Base-by-base conservation (phyloP, 2,888 invertebrate genomes). In the Tridacna gigas region DNA sequence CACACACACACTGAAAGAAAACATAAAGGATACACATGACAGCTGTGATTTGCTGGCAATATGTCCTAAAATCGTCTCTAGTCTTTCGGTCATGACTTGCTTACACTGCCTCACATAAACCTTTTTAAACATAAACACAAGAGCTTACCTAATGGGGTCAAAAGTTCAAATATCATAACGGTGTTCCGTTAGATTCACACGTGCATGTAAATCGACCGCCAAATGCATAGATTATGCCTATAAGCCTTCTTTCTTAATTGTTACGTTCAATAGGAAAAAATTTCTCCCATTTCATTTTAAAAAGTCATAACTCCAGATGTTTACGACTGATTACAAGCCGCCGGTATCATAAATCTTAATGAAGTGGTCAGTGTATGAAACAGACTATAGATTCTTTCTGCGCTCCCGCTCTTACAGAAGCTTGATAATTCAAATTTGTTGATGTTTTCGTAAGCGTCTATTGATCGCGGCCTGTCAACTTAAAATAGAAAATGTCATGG, bases 31-130 rank as follows among this genome's bases (percentile, higher is more conserved):
- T 84, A 77, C 79, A 75, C 77, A 78, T 65, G 74, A 61, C 9
- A 63, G 15, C 22, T 28, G 25, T 37, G 76, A 15, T 45, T 74
- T 71, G 51, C 61, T 76, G 13, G 74, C 77, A 66, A 90, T 63
- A 75, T 90, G 90, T 20, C 88, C 88, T 28, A 90, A 66, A 51
- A 90, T 80, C 0, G 87, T 90, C 48, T 84, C 71, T 28, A 90
- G 79, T 82, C 90, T 71, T 25, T 88, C 89, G 48, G 90, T 83
- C 90, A 90, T 90, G 28, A 22, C 22, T n/a, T 20, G 1, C 22
- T 18, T 11, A 13, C 63, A 13, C 63, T 22, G 22, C 12, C 63
- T 26, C 3, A 26, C 26, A 63, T 9, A 63, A 12, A 13, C 51
- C 51, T 11, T 13, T 15, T 51, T 9, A 63, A 22, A 63, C n/a